Evolutionary conservation across 1,140 invertebrate genomes (phyloP).

Genomic region (Uloborus diversus): DNA sequence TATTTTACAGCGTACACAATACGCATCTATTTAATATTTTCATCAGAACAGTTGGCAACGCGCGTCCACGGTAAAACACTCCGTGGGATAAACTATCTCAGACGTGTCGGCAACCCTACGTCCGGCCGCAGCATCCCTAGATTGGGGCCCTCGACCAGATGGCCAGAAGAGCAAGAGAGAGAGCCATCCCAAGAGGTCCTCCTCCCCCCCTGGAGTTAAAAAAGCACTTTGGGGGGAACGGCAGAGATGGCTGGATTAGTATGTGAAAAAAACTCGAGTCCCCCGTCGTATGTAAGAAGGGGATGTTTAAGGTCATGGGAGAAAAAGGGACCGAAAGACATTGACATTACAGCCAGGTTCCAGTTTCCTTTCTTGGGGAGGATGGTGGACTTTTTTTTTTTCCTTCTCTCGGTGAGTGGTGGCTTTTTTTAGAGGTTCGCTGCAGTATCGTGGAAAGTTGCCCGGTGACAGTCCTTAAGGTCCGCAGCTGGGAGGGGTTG

Average conservation of each 20-base stretch:
- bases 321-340: conserved; percentile 52
- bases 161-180: no score
- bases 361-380: conserved; percentile 48
- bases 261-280: conserved; percentile 26
- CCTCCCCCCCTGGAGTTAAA: conserved; percentile 3
- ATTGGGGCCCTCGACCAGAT: conserved; percentile 48
- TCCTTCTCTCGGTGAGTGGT: conserved; percentile 11
- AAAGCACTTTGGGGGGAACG: neutral
- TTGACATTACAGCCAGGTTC: conserved; percentile 57
- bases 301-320: conserved; percentile 54
- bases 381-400: conserved; percentile 20
- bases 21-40: no score
- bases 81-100: no score
- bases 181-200: conserved; percentile 43
- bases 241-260: neutral
- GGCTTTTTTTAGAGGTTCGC: no score
- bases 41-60: no score
- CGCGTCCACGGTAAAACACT: no score
- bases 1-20: no score
- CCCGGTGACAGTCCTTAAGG: conserved; percentile 20
- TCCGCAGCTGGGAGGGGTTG: no score
- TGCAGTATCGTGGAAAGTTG: no score
- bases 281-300: conserved; percentile 46
- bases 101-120: conserved; percentile 51
- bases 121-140: conserved; percentile 34